A percentile compares a stretch with the other conserved stretches of the same genome.
Conservation (phyloP, 30 jellyfish, hydroid and myxozoan genomes). For the Hydra vulgaris region DNA sequence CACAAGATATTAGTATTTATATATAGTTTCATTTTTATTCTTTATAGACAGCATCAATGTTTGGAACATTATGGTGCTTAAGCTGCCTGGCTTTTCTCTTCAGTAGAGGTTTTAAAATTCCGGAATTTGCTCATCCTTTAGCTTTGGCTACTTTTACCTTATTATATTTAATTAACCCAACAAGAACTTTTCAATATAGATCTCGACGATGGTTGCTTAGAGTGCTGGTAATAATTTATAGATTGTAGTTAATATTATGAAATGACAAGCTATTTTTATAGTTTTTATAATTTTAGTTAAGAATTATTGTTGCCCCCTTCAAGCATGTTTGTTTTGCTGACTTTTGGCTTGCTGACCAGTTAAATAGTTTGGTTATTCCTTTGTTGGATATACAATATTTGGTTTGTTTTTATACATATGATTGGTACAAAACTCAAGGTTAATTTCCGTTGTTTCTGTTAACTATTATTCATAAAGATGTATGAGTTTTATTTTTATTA, state of each 20-base stretch:
- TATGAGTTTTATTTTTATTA: no score
- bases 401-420: constrained; percentile 70
- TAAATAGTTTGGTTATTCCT: constrained; percentile 92
- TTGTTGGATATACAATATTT: constrained; percentile 67
- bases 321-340: constrained; percentile 87
- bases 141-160: constrained; percentile 54
- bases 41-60: constrained; percentile 71
- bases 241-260: no score
- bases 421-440: constrained; percentile 75
- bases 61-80: constrained; percentile 81
- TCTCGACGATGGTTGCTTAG: constrained; percentile 84
- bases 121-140: constrained; percentile 79
- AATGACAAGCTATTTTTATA: no score
- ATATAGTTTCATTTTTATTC: no score
- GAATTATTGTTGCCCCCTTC: constrained; percentile 79
- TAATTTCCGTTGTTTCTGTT: neutral
- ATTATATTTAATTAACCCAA: constrained; percentile 65
- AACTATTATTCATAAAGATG: no score
- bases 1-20: no score
- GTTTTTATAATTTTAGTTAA: no score
- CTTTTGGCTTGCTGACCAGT: constrained; percentile 99
- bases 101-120: constrained; percentile 58
- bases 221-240: constrained; percentile 84
- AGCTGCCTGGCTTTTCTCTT: constrained; percentile 81
- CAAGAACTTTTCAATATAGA: constrained; percentile 77